These are phyloP conservation scores for Epizoanthus illoricatus DNA, from an alignment of 92 coral and sea anemone species.

Conservation along the genomic window DNA sequence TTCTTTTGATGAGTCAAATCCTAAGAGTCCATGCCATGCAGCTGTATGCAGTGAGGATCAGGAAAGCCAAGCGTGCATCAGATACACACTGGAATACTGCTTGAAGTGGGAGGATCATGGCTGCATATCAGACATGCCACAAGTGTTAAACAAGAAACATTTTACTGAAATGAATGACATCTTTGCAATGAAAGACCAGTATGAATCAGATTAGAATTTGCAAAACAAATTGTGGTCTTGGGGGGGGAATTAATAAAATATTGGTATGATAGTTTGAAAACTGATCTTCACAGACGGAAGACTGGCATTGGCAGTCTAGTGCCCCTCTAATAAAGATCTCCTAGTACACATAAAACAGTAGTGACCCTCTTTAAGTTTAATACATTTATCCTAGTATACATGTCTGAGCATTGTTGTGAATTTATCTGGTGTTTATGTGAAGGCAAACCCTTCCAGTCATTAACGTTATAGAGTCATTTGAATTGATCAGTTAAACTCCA, in stretches of 20 bases:
- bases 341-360: too few species aligned
- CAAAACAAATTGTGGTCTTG: too few species aligned
- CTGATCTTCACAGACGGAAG: too few species aligned
- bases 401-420: too few species aligned
- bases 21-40: constrained; percentile 51
- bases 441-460: neutral
- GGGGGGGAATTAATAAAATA: too few species aligned
- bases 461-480: neutral
- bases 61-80: constrained; percentile 39
- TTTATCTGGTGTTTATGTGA: neutral
- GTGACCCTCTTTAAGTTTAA: too few species aligned
- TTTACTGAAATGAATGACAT: constrained; percentile 11
- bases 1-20: constrained; percentile 39
- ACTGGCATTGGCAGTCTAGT: too few species aligned
- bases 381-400: too few species aligned
- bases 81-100: constrained; percentile 55
- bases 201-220: neutral
- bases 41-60: constrained; percentile 42
- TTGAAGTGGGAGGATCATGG: constrained; percentile 57
- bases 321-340: too few species aligned
- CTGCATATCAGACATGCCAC: constrained; percentile 58
- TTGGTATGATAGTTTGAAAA: too few species aligned
- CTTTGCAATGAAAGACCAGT: constrained; percentile 16
- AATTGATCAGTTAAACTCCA: neutral
- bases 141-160: constrained; percentile 48